Evolutionary conservation across 1,140 invertebrate genomes (phyloP).

Genomic region (Saccostrea echinata): DNA sequence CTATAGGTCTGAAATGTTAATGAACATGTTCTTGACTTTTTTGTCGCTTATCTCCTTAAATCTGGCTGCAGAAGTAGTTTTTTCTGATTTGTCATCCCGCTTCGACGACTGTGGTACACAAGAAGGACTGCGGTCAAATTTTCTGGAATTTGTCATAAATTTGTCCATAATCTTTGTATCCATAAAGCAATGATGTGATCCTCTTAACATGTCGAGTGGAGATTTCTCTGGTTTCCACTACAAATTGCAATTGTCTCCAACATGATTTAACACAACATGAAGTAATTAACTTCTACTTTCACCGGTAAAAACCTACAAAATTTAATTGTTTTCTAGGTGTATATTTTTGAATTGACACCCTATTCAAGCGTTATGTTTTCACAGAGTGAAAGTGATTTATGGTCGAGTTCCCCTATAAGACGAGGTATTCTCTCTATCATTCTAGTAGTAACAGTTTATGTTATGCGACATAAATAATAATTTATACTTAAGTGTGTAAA

Average conservation of each 20-base stretch:
- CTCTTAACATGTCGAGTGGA: background rate
- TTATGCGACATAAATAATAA: background rate
- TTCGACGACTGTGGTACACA: background rate
- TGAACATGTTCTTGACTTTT: constrained; percentile 24
- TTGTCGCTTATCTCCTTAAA: background rate
- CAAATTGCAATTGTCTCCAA: constrained; percentile 25
- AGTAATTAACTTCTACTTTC: constrained; percentile 12
- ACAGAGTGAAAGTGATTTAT: constrained; percentile 32
- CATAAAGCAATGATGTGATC: background rate
- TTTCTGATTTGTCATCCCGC: background rate
- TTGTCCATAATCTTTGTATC: constrained; percentile 11
- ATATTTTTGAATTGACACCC: background rate
- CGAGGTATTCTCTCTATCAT: background rate
- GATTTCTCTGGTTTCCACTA: background rate
- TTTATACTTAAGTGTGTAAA: too few species aligned
- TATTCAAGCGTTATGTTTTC: constrained; percentile 11
- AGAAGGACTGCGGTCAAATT: background rate
- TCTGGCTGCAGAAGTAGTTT: constrained; percentile 6
- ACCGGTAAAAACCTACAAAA: constrained; percentile 20
- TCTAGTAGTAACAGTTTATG: background rate
- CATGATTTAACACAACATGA: constrained; percentile 24
- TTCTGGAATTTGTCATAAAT: background rate
- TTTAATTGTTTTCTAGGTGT: constrained; percentile 5
- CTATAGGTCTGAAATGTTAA: constrained; percentile 13
- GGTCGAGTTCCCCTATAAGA: background rate